A percentile compares a stretch with the other conserved stretches of the same genome.
Evolutionary conservation across 2,797 vertebrate species (phyloP).

Genomic region (Vultur gryphus): DNA sequence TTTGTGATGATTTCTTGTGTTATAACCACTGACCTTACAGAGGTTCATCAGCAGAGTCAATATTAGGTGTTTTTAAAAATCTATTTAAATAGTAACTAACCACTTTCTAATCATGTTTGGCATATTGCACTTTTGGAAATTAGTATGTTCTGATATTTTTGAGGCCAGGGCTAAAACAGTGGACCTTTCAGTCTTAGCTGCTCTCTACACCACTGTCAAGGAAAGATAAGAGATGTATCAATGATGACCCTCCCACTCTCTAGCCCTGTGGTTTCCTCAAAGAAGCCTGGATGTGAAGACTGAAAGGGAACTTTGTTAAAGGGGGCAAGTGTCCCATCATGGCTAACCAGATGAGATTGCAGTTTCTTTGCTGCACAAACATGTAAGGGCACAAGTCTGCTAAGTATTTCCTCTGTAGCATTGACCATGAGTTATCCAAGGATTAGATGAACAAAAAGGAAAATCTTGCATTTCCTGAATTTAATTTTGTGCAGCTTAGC

Average conservation of each 20-base stretch:
- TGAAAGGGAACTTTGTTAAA: not conserved
- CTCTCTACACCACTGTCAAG: not conserved
- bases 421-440: not conserved
- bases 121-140: not conserved
- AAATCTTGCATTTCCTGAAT: not conserved
- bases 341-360: not conserved
- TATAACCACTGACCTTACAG: not conserved
- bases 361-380: not conserved
- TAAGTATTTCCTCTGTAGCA: not conserved
- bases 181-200: not conserved
- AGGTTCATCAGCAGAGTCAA: not conserved
- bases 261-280: not conserved
- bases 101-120: not conserved
- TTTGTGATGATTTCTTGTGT: not conserved
- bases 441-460: not conserved
- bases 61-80: not conserved
- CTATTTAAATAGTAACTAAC: not conserved
- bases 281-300: not conserved
- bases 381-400: not conserved
- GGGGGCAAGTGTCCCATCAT: not conserved
- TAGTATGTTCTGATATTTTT: not conserved
- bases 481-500: slow-evolving; percentile 9
- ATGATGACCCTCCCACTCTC: not conserved
- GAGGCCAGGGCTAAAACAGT: not conserved
- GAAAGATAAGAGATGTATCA: not conserved